Evolutionary conservation across 2,797 vertebrate genomes (phyloP).

Genomic region (Urosaurus nigricauda): DNA sequence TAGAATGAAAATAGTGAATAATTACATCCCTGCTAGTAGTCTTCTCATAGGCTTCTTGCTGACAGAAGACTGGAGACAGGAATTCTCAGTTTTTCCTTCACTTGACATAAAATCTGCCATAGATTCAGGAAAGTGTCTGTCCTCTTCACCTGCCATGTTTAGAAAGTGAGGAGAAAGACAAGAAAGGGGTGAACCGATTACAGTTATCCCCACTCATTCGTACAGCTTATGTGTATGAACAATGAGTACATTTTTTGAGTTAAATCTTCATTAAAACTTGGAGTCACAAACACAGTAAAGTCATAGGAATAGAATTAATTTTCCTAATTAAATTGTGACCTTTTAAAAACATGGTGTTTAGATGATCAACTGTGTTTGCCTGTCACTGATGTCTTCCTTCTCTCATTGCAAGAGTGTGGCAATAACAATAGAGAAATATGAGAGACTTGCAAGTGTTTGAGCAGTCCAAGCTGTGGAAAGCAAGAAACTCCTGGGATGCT

Average conservation of each 20-base stretch:
- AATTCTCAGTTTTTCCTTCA: too few relatives aligned
- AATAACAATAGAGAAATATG: not conserved
- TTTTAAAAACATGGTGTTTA: not conserved
- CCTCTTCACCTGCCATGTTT: too few relatives aligned
- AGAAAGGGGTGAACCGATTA: too few relatives aligned
- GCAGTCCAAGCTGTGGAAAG: not conserved
- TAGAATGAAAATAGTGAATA: too few relatives aligned
- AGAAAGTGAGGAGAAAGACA: not conserved
- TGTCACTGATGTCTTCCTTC: not conserved
- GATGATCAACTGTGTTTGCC: not conserved
- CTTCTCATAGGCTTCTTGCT: too few relatives aligned
- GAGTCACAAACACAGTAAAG: not conserved
- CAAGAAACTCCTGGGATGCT: constrained; percentile 12
- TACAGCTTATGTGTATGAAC: not conserved
- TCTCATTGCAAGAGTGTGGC: not conserved
- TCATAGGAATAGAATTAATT: not conserved
- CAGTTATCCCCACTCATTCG: not conserved
- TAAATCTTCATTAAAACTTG: not conserved
- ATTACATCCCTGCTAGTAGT: too few relatives aligned
- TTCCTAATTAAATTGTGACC: not conserved
- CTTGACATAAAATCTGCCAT: too few relatives aligned
- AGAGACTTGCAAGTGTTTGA: not conserved
- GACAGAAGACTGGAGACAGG: too few relatives aligned
- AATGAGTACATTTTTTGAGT: not conserved
- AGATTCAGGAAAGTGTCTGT: too few relatives aligned